Evolutionary conservation across 2,797 vertebrate species (phyloP).

Genomic region (Buphagus erythrorhynchus): DNA sequence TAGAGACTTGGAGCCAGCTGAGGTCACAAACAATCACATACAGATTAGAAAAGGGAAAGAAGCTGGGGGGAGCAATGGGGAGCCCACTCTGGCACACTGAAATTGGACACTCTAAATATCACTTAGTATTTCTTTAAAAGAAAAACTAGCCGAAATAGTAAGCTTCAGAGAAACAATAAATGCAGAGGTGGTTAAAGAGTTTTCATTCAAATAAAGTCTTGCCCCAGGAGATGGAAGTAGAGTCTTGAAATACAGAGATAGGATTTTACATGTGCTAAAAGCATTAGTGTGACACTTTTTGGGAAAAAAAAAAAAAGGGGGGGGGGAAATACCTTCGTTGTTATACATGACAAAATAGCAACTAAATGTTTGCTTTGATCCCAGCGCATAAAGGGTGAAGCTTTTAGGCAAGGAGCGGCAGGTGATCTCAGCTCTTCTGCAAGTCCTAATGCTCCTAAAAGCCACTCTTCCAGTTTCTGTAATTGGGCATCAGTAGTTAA

Average conservation of each 20-base stretch:
- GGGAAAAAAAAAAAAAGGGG: neutral
- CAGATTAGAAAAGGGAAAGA: slow-evolving; percentile 20
- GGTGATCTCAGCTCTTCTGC: slow-evolving; percentile 99
- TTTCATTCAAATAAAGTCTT: slow-evolving; percentile 69
- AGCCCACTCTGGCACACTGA: slow-evolving; percentile 17
- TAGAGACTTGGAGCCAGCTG: slow-evolving; percentile 28
- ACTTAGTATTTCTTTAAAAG: slow-evolving; percentile 44
- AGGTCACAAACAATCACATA: slow-evolving; percentile 51
- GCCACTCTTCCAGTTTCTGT: slow-evolving; percentile 98
- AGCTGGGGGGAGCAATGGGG: neutral
- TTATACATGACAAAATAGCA: slow-evolving; percentile 72
- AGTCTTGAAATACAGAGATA: slow-evolving; percentile 51
- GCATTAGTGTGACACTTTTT: slow-evolving; percentile 63
- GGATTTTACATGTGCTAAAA: slow-evolving; percentile 72
- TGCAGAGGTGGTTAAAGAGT: slow-evolving; percentile 24
- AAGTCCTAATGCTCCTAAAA: slow-evolving; percentile 99
- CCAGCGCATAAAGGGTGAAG: slow-evolving; percentile 99
- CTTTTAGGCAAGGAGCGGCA: slow-evolving; percentile 99
- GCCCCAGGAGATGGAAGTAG: slow-evolving; percentile 59
- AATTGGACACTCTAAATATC: slow-evolving; percentile 31
- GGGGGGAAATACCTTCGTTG: slow-evolving; percentile 15
- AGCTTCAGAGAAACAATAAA: slow-evolving; percentile 39
- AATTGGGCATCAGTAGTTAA: slow-evolving; percentile 99
- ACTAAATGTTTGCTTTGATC: slow-evolving; percentile 77
- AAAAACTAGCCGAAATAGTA: neutral